Base-by-base conservation (phyloP, 2,113 vertebrate species). In the Pseudorasbora parva region DNA sequence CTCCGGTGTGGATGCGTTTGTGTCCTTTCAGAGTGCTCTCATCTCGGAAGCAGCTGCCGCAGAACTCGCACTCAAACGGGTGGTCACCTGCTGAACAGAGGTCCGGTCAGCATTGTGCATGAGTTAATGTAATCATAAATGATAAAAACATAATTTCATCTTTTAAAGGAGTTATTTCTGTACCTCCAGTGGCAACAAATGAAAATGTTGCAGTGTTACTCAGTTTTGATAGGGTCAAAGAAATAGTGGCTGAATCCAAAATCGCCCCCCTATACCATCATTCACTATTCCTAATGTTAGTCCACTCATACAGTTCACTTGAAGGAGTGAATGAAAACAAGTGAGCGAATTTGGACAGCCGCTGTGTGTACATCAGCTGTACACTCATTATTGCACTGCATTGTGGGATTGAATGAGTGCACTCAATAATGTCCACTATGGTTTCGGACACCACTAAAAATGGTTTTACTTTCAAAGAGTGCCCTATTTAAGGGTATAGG, bases 1-100 rank as follows among this genome's bases (percentile, higher is more conserved):
- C 97, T 6, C 97, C 96, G 0, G 96, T 97, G 94, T 98, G 97
- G 93, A 97, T 98, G 87, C 97, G 97, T 73, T 99, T 99, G 94
- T 99, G 98, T 88, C 97, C 97, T 93, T 99, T 99, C 91, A 99
- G 94, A 0, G 98, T 99, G 95, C 97, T 98, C 94, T 99, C 98
- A 0, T 99, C 98, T 49, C 97, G 95, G 94, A 99, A 99, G 91
- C 98, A 98, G 93, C 97, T 99, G 87, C 98, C 98, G 21, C 98
- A 99, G 95, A 99, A 99, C 92, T 99, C 98, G 0, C 98, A 99
- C 92, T 99, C 98, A 0, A 95, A 99, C 0, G 97, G 97, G 85
- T 98, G 97, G 93, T 99, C 98, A 0, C 97, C 98, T 94, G 94
- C 56, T 69, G 80, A 8, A 88, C 57, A 82, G 0, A 23, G 5